Percentiles rank a stretch among this genome's conserved stretches.
Evolutionary conservation across 1,140 invertebrate species (phyloP).

Genomic region (Trichomalopsis sarcophagae): DNA sequence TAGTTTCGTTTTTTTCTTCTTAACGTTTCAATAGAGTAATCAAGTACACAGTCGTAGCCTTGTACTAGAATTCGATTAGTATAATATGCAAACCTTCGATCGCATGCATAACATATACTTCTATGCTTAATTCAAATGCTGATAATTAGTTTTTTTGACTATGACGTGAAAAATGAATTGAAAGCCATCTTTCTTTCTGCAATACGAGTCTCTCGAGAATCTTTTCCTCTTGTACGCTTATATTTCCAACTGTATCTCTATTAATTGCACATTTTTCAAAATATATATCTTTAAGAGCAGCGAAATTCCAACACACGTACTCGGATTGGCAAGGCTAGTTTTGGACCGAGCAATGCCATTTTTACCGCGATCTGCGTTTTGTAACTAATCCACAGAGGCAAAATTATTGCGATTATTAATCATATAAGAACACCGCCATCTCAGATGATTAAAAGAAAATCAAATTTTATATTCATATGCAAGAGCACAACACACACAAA

Average conservation of each 20-base stretch:
- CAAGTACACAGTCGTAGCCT: neutral
- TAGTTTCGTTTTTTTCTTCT: neutral
- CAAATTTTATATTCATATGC: conserved; percentile 52
- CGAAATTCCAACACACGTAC: conserved; percentile 29
- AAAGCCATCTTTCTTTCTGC: neutral
- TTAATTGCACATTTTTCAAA: conserved; percentile 40
- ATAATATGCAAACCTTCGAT: neutral
- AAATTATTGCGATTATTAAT: conserved; percentile 35
- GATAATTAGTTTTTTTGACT: neutral
- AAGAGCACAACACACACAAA: conserved; percentile 56
- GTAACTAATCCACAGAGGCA: conserved; percentile 69
- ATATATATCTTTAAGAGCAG: conserved; percentile 40
- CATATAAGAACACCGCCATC: neutral
- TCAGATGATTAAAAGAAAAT: conserved; percentile 52
- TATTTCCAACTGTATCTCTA: neutral
- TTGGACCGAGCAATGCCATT: conserved; percentile 25
- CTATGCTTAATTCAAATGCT: neutral
- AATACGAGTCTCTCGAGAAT: neutral
- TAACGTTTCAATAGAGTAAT: neutral
- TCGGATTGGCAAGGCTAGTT: conserved; percentile 32
- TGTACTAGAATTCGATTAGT: conserved; percentile 7
- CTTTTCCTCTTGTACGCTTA: neutral
- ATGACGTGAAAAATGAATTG: neutral
- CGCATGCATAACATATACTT: neutral
- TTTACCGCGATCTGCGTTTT: conserved; percentile 57